Evolutionary conservation across 2,797 vertebrate species (phyloP).

Genomic region (Chaetodon trifasciatus): DNA sequence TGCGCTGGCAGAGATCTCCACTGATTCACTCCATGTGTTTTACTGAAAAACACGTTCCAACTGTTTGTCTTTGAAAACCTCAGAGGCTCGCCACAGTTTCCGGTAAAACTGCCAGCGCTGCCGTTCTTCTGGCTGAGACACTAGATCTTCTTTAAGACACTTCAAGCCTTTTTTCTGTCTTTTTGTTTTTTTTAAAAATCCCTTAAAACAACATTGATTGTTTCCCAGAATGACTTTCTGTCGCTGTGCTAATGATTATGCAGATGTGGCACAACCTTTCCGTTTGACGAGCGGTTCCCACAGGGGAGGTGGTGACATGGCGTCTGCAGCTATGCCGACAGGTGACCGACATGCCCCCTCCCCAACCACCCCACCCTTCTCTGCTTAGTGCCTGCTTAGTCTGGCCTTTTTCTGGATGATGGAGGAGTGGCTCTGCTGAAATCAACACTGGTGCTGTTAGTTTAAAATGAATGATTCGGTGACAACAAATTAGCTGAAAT

Average conservation of each 20-base stretch:
- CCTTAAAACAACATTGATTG: slow-evolving; percentile 87
- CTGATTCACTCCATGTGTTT: slow-evolving; percentile 10
- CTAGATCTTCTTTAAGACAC: slow-evolving; percentile 76
- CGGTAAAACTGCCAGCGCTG: slow-evolving; percentile 64
- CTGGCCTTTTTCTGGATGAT: slow-evolving; percentile 46
- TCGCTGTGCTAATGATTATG: slow-evolving; percentile 84
- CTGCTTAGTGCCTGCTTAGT: slow-evolving; percentile 52
- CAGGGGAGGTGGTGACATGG: slow-evolving; percentile 64
- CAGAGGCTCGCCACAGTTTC: slow-evolving; percentile 15
- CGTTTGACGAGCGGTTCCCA: slow-evolving; percentile 78
- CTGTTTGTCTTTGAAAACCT: slow-evolving; percentile 47
- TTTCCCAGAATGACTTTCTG: slow-evolving; percentile 85
- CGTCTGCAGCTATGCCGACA: slow-evolving; percentile 64
- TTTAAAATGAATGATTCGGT: not conserved
- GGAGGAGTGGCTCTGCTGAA: slow-evolving; percentile 3
- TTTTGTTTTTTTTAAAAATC: slow-evolving; percentile 70
- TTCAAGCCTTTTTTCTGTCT: slow-evolving; percentile 45
- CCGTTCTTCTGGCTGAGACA: slow-evolving; percentile 56
- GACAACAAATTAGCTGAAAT: not conserved
- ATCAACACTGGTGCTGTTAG: not conserved
- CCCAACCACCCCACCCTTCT: slow-evolving; percentile 1
- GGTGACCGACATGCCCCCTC: slow-evolving; percentile 43
- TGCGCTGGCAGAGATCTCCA: not conserved
- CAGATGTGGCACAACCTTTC: slow-evolving; percentile 85
- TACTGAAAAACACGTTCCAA: slow-evolving; percentile 19